phyloP scores from a whole-genome alignment of 2,888 invertebrate genomes.

The Oconnorella tubifera region DNA sequence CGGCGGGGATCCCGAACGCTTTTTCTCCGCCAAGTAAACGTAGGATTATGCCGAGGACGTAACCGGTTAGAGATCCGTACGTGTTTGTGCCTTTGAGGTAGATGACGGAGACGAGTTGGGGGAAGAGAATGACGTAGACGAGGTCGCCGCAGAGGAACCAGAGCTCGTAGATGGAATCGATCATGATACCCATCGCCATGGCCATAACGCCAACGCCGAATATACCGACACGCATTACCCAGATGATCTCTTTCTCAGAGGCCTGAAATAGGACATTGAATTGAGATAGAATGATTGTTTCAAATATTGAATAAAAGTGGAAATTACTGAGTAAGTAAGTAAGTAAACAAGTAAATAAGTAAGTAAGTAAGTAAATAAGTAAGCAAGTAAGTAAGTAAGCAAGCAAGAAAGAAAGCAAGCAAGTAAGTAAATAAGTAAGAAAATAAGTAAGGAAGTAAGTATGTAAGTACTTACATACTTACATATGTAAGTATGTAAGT shows the following conservation, averaged over 20 bases:
- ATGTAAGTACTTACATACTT: too few relatives aligned
- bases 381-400: too few relatives aligned
- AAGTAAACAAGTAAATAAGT: too few relatives aligned
- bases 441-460: too few relatives aligned
- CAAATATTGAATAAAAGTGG: too few relatives aligned
- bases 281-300: not conserved
- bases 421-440: too few relatives aligned
- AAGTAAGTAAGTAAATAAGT: too few relatives aligned
- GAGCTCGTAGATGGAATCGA: constrained; percentile 93
- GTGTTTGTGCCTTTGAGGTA: constrained; percentile 94
- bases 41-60: constrained; percentile 45
- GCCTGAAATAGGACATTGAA: constrained; percentile 62
- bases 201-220: constrained; percentile 83
- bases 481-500: too few relatives aligned
- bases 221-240: constrained; percentile 84
- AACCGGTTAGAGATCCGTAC: constrained; percentile 78
- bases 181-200: constrained; percentile 92
- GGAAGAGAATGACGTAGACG: constrained; percentile 97
- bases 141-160: constrained; percentile 99
- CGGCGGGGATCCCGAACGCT: constrained; percentile 43
- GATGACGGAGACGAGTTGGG: constrained; percentile 94
- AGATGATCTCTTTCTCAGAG: constrained; percentile 89
- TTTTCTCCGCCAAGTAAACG: constrained; percentile 53
- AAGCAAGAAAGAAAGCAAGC: too few relatives aligned
- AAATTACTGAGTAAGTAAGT: too few relatives aligned